Base-by-base conservation (phyloP, 2,888 invertebrate species). In the Eudemis profundana region DNA sequence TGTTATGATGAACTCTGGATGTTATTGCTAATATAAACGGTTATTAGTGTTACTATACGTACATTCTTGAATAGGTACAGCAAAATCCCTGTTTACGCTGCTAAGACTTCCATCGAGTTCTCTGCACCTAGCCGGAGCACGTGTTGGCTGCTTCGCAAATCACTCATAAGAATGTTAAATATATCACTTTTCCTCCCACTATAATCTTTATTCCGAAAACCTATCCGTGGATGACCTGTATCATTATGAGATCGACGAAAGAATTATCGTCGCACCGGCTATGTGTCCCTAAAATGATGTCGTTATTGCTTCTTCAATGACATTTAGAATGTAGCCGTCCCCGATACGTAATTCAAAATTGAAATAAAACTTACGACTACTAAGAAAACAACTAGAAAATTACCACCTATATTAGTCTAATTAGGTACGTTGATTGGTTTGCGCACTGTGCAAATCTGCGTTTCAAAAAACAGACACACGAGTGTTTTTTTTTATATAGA, bases 131-230 rank as follows among this genome's bases (percentile, higher is more conserved):
- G 36, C 70, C 70, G 72, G 83, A n/a, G 81, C 89, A 89, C 89
- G 89, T 87, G 84, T 89, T 88, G 87, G 89, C 89, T 86, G 69
- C 72, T 78, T 78, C 74, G 78, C 77, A 82, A 81, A 84, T 84
- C 79, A 81, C 77, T 83, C 79, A 82, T 78, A 85, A 84, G 83
- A 83, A 78, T 78, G 74, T 80, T 82, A 74, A 75, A 82, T 79
- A 76, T 77, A 80, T 72, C 72, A 69, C 70, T 78, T 77, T 73
- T 74, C 72, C 73, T 74, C 69, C 68, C 75, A 74, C 76, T 71
- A 72, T 78, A 71, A 75, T 72, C 72, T 68, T 51, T 69, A 73
- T 75, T 80, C 76, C 63, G 77, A 75, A 75, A 70, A 69, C 66
- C 61, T 68, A 73, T 70, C 63, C 62, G 67, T 68, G 68, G 56